Base-by-base conservation (phyloP, 2,888 invertebrate genomes). In the Eupithecia tripunctaria region DNA sequence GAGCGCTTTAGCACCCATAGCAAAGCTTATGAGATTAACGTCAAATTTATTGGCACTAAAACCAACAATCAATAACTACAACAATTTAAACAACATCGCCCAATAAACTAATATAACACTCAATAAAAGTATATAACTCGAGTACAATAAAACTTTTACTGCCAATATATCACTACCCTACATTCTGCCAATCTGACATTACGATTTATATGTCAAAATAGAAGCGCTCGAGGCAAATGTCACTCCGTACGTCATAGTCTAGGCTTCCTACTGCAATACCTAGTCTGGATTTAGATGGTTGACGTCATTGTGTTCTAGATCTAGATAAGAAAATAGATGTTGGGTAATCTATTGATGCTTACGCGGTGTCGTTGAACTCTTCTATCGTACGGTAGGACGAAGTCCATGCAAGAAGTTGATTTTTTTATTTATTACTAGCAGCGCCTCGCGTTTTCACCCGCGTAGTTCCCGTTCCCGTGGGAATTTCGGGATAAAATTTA, bases 251-350 rank as follows among this genome's bases (percentile, higher is more conserved):
- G 89, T 90, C 89, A 89, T 78, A 59, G 76, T 80, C 84, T 89
- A 62, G 76, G 80, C 84, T 89, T 89, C 89, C 89, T 88, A 87
- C 86, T 88, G 88, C 85, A 84, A 80, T 80, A 80, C 82, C 83
- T 81, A 71, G 74, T 76, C 86, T 86, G 84, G 83, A 80, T 82
- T 83, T 86, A 86, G 87, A 80, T 59, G 75, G 68, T 74, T 89
- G 89, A 89, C 90, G 90, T 89, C 88, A 88, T 81, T 70, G 65
- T 67, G 90, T 76, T 82, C 89, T 87, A 88, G 86, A 86, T 89
- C 89, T 88, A 89, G 86, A 86, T 89, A 81, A 64, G 79, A 81
- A 36, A 83, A 84, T 85, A 84, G 84, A 75, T 67, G 67, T 78
- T 77, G 76, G 71, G 79, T 74, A 79, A 78, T 32, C 64, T 70